Evolutionary conservation across 2,797 vertebrate species (phyloP), one percentile per base, ranked within the genome.

Genomic region (Siniperca scherzeri): DNA sequence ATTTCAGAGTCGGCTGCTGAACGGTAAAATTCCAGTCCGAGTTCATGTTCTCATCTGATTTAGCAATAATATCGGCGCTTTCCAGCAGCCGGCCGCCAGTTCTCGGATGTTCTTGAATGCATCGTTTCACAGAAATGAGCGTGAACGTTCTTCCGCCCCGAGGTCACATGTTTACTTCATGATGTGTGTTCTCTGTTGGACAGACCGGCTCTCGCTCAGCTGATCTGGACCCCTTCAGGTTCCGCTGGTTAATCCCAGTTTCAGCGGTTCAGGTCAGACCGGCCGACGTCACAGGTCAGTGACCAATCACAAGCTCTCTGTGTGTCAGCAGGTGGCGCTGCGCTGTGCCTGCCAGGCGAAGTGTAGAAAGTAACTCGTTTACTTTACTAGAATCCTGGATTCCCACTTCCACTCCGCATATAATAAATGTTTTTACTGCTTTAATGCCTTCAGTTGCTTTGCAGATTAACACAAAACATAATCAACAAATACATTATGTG

Each of bases 201-300:
- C 94, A 97, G 91, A 89, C 96, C 0, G 92, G 93, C 22, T 93
- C 95, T 70, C 97, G 97, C 56, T 95, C 97, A 17, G 94, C 95
- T 40, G 98, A 98, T 91, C 87, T 96, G 92, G 97, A 99, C 87
- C 96, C 96, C 0, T 98, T 98, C 93, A 98, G 98, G 92, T 99
- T 99, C 92, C 97, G 97, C 78, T 99, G 98, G 97, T 87, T 99
- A 76, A 97, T 99, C 92, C 98, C 98, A 75, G 95, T 97, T 82
- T 97, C 97, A 0, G 97, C 97, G 0, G 95, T 98, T 77, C 98
- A 98, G 81, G 96, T 99, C 87, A 88, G 97, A 83, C 92, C 97
- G 68, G 96, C 96, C 74, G 96, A 95, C 89, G 74, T 96, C 87
- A 93, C 97, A 97, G 98, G 98, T 99, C 86, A 93, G 94, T 86